Evolutionary conservation across 2,113 vertebrate genomes (phyloP).

Genomic region (Turnix velox): DNA sequence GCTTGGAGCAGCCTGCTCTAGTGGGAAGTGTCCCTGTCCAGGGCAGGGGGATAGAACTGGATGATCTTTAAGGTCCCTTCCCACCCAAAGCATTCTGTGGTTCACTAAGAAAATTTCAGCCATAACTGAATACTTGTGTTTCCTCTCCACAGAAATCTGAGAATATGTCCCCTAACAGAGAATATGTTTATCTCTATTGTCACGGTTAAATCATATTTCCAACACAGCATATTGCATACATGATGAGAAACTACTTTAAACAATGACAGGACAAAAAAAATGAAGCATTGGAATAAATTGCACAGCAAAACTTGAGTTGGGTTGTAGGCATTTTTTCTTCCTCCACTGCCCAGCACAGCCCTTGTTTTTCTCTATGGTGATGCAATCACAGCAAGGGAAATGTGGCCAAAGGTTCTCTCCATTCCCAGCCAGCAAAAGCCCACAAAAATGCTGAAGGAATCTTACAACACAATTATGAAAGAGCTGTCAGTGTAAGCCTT

Average conservation of each 20-base stretch:
- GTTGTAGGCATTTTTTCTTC: neutral
- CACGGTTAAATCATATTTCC: neutral
- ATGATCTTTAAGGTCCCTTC: neutral
- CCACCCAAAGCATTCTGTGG: neutral
- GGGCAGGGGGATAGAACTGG: neutral
- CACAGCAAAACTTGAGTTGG: neutral
- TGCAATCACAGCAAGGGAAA: neutral
- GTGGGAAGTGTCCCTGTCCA: neutral
- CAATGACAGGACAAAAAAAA: neutral
- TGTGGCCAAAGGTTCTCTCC: neutral
- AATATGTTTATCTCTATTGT: neutral
- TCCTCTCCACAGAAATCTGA: neutral
- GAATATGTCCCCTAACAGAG: neutral
- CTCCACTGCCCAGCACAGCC: neutral
- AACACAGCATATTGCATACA: neutral
- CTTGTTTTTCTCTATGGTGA: neutral
- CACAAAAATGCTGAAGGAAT: neutral
- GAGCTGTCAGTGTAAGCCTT: accelerated
- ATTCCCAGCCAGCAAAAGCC: neutral
- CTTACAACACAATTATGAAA: neutral
- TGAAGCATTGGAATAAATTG: neutral
- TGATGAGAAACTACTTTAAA: neutral
- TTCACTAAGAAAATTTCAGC: neutral
- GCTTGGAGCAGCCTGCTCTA: neutral
- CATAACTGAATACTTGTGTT: neutral